Conservation (phyloP, 2,797 vertebrate genomes). For the Rachycentron canadum region DNA sequence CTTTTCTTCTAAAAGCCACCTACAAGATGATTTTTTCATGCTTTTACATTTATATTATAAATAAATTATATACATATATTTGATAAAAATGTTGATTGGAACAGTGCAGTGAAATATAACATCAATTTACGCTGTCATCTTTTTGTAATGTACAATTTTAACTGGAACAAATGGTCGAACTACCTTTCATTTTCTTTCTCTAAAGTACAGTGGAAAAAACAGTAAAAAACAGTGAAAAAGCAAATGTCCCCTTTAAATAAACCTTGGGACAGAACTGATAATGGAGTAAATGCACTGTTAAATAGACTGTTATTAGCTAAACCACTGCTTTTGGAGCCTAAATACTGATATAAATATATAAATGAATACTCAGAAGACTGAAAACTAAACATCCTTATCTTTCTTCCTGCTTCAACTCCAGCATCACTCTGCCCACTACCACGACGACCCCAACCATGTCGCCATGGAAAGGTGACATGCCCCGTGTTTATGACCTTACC, state of each 20-base stretch:
- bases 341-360: no score
- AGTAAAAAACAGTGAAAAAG: neutral
- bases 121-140: constrained; percentile 36
- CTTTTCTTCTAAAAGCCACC: constrained; percentile 11
- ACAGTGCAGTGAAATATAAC: constrained; percentile 48
- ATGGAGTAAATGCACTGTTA: neutral
- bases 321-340: neutral
- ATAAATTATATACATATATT: no score
- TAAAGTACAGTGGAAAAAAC: neutral
- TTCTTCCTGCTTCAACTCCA: constrained; percentile 27
- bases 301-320: neutral
- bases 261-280: neutral
- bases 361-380: neutral
- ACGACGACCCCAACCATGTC: constrained; percentile 62
- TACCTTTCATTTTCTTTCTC: neutral
- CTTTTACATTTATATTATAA: constrained; percentile 16
- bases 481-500: constrained; percentile 84
- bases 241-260: neutral
- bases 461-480: constrained; percentile 74
- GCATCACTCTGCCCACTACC: constrained; percentile 52
- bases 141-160: constrained; percentile 13
- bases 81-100: neutral
- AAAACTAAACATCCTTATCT: neutral
- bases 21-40: constrained; percentile 29
- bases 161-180: neutral